Conservation (phyloP, 2,888 invertebrate species). For the Dynastes tityus region DNA sequence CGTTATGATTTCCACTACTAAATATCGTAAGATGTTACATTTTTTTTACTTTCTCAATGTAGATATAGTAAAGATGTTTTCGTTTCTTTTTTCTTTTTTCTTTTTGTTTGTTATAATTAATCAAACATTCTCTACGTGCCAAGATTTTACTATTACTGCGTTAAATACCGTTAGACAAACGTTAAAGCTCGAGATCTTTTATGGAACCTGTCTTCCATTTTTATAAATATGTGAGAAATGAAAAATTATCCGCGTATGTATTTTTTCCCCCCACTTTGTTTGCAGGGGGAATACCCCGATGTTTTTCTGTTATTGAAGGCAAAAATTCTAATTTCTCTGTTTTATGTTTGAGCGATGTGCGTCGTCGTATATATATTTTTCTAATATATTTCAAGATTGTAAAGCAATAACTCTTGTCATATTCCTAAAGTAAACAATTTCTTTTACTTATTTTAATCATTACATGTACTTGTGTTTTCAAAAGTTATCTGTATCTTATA, state of each 20-base stretch:
- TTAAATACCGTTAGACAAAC: conserved; percentile 33
- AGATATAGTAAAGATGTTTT: conserved; percentile 5
- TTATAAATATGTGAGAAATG: conserved; percentile 56
- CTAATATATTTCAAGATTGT: conserved; percentile 46
- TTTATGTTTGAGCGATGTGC: conserved; percentile 20
- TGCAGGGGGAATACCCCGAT: background rate
- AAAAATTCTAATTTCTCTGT: conserved; percentile 9
- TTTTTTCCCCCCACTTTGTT: conserved; percentile 1
- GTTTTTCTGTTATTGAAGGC: background rate
- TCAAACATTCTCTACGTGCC: conserved; percentile 57
- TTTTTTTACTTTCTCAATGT: conserved; percentile 42
- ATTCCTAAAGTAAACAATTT: conserved; percentile 50
- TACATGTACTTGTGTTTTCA: conserved; percentile 51
- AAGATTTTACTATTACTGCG: conserved; percentile 54
- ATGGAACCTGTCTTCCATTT: conserved; percentile 68
- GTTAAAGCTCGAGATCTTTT: conserved; percentile 44
- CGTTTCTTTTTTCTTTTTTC: background rate
- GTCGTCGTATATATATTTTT: conserved; percentile 42
- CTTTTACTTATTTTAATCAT: conserved; percentile 49
- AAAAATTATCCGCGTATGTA: conserved; percentile 24
- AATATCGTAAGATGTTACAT: conserved; percentile 18
- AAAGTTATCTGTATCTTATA: conserved; percentile 51
- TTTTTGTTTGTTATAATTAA: conserved; percentile 3
- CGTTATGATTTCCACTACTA: conserved; percentile 4
- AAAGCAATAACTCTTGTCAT: conserved; percentile 51